Conservation (phyloP, 2,888 invertebrate genomes). For the Zygothrica quintamaculata region DNA sequence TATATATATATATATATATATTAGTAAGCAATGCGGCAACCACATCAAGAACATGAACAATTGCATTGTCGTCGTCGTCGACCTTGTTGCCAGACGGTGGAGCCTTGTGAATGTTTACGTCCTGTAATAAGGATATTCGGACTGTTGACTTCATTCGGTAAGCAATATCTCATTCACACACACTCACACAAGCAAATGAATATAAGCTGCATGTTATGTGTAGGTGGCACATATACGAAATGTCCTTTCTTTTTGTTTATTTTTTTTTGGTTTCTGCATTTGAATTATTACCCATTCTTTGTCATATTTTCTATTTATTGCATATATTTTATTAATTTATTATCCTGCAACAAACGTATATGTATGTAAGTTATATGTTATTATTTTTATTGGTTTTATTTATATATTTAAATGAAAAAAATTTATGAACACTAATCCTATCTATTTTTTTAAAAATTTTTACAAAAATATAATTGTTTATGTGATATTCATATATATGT, state of each 20-base stretch:
- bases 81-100: constrained; percentile 82
- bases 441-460: too few species aligned
- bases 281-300: too few species aligned
- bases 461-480: too few species aligned
- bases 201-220: not conserved
- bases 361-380: too few species aligned
- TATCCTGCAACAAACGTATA: too few species aligned
- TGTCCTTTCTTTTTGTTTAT: too few species aligned
- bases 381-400: too few species aligned
- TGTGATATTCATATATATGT: too few species aligned
- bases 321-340: not conserved
- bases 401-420: too few species aligned
- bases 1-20: not conserved
- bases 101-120: constrained; percentile 83
- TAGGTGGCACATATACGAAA: not conserved
- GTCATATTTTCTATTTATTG: too few species aligned
- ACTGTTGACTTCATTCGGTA: constrained; percentile 84
- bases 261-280: constrained; percentile 28
- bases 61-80: constrained; percentile 67
- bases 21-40: constrained; percentile 56
- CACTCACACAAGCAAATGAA: constrained; percentile 1
- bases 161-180: constrained; percentile 50
- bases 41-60: constrained; percentile 64
- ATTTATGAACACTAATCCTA: too few species aligned
- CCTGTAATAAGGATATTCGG: constrained; percentile 84